phyloP scores from a whole-genome alignment of 2,113 vertebrate species.

The Mus pahari region DNA sequence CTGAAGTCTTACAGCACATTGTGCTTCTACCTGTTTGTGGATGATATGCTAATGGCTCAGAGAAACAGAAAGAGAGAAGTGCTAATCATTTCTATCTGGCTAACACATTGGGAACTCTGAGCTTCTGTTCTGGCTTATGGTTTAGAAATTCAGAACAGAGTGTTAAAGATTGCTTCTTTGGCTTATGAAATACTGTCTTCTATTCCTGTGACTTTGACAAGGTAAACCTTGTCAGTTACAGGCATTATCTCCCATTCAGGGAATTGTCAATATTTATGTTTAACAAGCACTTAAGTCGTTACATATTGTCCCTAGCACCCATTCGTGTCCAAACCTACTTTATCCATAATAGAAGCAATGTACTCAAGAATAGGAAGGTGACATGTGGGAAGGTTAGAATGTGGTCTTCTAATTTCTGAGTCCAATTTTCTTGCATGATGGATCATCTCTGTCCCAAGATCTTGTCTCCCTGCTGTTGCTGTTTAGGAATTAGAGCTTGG shows the following conservation, averaged over 20 bases:
- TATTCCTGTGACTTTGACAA: not conserved
- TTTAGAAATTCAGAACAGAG: not conserved
- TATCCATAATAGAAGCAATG: not conserved
- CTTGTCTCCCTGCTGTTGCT: not conserved
- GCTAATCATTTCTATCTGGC: not conserved
- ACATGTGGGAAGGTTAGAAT: not conserved
- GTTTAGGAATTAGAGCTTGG: not conserved
- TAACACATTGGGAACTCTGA: not conserved
- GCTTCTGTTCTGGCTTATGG: constrained; percentile 43
- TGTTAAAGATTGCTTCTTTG: constrained; percentile 9
- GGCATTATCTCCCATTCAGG: not conserved
- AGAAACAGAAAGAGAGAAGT: not conserved
- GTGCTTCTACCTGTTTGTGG: not conserved
- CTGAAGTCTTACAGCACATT: not conserved
- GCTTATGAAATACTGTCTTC: constrained; percentile 28
- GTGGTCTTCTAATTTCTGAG: not conserved
- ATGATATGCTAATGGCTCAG: constrained; percentile 9
- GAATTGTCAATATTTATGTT: not conserved
- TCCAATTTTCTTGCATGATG: not conserved
- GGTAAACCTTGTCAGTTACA: not conserved
- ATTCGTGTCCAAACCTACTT: not conserved
- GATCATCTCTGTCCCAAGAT: not conserved
- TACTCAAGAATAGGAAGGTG: not conserved
- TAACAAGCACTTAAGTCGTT: constrained; percentile 20
- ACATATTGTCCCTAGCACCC: not conserved